Evolutionary conservation across 2,113 vertebrate species (phyloP).

Genomic region (Rhizomys pruinosus): DNA sequence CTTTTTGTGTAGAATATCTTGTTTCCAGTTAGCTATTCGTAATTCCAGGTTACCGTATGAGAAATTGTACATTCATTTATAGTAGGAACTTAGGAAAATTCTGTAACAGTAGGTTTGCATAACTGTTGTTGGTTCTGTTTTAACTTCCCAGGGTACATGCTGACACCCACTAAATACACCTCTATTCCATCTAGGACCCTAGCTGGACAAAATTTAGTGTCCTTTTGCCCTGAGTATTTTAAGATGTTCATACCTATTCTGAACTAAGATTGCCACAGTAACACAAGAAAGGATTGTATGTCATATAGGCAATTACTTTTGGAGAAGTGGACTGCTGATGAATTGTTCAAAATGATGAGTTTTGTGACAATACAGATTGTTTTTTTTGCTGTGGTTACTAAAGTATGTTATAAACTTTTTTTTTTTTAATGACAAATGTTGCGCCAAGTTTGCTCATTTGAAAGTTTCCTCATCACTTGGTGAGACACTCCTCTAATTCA

Average conservation of each 20-base stretch:
- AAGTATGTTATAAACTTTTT: slow-evolving; percentile 55
- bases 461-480: slow-evolving; percentile 85
- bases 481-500: slow-evolving; percentile 90
- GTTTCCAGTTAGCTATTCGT: not conserved
- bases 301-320: not conserved
- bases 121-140: not conserved
- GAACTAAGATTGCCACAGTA: not conserved
- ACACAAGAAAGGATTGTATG: not conserved
- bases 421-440: slow-evolving; percentile 75
- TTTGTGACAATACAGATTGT: not conserved
- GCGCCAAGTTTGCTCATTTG: slow-evolving; percentile 86
- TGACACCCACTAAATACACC: not conserved
- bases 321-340: not conserved
- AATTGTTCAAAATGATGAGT: slow-evolving; percentile 43
- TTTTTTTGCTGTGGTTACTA: slow-evolving; percentile 42
- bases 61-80: not conserved
- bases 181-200: not conserved
- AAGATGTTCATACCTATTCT: not conserved
- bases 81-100: not conserved
- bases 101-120: not conserved
- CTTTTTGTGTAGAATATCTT: not conserved
- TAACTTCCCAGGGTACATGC: not conserved
- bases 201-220: not conserved
- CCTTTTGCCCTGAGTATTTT: not conserved
- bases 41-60: not conserved